phyloP scores from a whole-genome alignment of 2,113 vertebrate species.

The pig (Sus scrofa) region T2T-Sscrofa CM000814.6:81888001-81888500 shows the following conservation, averaged over 20 bases:
- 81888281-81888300: constrained; percentile 2
- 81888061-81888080: background rate
- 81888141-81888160: background rate
- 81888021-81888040: background rate
- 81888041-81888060: background rate
- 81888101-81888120: background rate
- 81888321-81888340: constrained; percentile 68
- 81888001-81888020: too few relatives aligned
- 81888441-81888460: constrained; percentile 75
- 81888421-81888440: constrained; percentile 43
- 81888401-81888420: constrained; percentile 77
- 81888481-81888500: constrained; percentile 66
- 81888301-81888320: constrained; percentile 42
- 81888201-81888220: constrained; percentile 9
- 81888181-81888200: constrained; percentile 11
- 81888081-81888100: background rate
- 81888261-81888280: constrained; percentile 62
- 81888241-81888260: background rate
- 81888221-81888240: constrained; percentile 55
- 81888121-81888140: background rate
- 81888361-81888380: constrained; percentile 67
- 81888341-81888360: constrained; percentile 67
- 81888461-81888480: constrained; percentile 55
- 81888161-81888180: background rate
- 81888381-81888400: constrained; percentile 73